Percentiles rank a stretch among this genome's conserved stretches.
Conservation (phyloP, 2,797 vertebrate genomes). For the Lutjanus campechanus region DNA sequence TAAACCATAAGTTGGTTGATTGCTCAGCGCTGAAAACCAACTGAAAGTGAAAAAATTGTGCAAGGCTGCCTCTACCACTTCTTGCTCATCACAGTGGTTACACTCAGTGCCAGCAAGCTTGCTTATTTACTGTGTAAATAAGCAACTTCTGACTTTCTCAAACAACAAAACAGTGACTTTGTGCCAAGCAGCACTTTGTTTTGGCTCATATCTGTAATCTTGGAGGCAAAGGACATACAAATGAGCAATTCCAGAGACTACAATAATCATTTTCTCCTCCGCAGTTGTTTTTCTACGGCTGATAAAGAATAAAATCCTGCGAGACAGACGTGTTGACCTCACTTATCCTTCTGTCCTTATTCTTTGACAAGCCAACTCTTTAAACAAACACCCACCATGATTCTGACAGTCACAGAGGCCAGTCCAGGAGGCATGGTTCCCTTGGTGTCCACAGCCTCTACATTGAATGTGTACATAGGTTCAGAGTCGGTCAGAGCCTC, state of each 20-base stretch:
- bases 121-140: background rate
- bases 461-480: conserved; percentile 89
- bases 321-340: background rate
- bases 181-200: background rate
- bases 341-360: background rate
- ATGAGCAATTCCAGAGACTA: background rate
- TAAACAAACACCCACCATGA: conserved; percentile 84
- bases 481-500: conserved; percentile 88
- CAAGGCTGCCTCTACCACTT: background rate
- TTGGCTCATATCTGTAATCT: background rate
- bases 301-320: background rate
- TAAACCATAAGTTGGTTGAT: background rate
- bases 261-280: background rate
- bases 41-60: background rate
- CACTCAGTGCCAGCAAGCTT: background rate
- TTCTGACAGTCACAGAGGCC: conserved; percentile 91
- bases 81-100: background rate
- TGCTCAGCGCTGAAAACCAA: background rate
- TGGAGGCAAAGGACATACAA: background rate
- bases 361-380: background rate
- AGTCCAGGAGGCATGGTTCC: conserved; percentile 95
- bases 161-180: background rate
- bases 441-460: conserved; percentile 90
- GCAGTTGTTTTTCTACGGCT: background rate
- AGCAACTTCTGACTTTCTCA: background rate